Conservation (phyloP, 2,797 vertebrate species). For the Adrianichthys oophorus region DNA sequence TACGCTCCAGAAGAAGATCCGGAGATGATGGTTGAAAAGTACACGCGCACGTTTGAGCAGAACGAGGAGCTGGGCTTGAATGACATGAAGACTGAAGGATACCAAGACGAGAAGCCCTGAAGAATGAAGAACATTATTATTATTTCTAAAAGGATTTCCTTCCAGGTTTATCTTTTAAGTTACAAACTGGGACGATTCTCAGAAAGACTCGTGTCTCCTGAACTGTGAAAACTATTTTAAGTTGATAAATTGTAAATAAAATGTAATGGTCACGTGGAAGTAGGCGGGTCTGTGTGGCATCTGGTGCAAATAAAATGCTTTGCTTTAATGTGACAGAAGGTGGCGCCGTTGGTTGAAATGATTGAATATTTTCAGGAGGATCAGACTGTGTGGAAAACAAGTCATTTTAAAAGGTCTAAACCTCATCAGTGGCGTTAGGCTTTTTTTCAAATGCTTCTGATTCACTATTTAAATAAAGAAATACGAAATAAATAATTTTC, state of each 20-base stretch:
- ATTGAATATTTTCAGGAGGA: slow-evolving; percentile 5
- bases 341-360: slow-evolving; percentile 35
- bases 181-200: slow-evolving; percentile 17
- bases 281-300: slow-evolving; percentile 9
- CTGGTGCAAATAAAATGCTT: background rate
- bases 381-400: slow-evolving; percentile 20
- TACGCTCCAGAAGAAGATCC: slow-evolving; percentile 93
- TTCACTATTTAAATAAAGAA: no score
- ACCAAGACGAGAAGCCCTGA: slow-evolving; percentile 53
- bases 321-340: slow-evolving; percentile 49
- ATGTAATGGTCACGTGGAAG: background rate
- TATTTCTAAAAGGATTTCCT: background rate
- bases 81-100: slow-evolving; percentile 93
- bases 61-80: slow-evolving; percentile 96
- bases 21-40: slow-evolving; percentile 84
- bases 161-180: slow-evolving; percentile 28
- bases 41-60: slow-evolving; percentile 86
- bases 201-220: background rate
- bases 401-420: slow-evolving; percentile 21
- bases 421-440: slow-evolving; percentile 11
- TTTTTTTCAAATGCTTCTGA: no score
- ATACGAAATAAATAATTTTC: no score
- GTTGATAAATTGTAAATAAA: slow-evolving; percentile 29
- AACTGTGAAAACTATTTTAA: slow-evolving; percentile 17
- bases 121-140: no score